A percentile compares a stretch with the other conserved stretches of the same genome.
phyloP scores from a whole-genome alignment of 1,140 invertebrate genomes.

The Liolophura sinensis region DNA sequence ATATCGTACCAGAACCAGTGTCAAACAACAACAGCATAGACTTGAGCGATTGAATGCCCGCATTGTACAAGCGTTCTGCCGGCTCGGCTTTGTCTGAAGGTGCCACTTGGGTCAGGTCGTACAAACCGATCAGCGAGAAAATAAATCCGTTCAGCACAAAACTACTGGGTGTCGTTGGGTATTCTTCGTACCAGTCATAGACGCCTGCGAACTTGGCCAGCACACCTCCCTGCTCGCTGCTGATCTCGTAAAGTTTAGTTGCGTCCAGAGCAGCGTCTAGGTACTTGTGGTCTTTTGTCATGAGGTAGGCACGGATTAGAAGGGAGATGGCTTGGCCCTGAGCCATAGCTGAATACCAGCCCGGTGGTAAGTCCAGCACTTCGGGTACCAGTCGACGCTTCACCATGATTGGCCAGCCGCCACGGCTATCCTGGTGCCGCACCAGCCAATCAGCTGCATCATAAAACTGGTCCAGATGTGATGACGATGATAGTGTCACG shows the following conservation, averaged over 20 bases:
- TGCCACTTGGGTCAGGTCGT: constrained; percentile 77
- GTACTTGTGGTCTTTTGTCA: constrained; percentile 76
- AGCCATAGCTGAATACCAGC: constrained; percentile 97
- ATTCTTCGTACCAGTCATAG: constrained; percentile 95
- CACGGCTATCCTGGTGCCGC: constrained; percentile 85
- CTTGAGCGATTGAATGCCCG: constrained; percentile 88
- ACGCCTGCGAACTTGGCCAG: constrained; percentile 78
- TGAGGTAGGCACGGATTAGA: constrained; percentile 83
- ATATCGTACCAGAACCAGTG: constrained; percentile 93
- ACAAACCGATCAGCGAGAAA: constrained; percentile 94
- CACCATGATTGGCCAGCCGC: constrained; percentile 96
- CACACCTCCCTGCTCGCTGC: constrained; percentile 74
- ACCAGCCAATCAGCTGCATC: constrained; percentile 94
- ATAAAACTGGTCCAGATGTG: constrained; percentile 87
- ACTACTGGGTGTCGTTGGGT: constrained; percentile 91
- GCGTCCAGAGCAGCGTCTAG: constrained; percentile 80
- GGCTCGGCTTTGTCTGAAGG: constrained; percentile 24
- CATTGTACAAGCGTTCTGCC: constrained; percentile 71
- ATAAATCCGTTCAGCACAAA: constrained; percentile 99
- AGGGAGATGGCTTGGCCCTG: constrained; percentile 96
- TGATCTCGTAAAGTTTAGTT: constrained; percentile 78
- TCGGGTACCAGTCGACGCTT: constrained; percentile 71
- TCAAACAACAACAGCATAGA: constrained; percentile 90
- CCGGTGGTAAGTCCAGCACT: constrained; percentile 78
- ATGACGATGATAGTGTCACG: constrained; percentile 43